phyloP scores from a whole-genome alignment of 1,140 invertebrate genomes.

The Stegodyphus mimosarum region DNA sequence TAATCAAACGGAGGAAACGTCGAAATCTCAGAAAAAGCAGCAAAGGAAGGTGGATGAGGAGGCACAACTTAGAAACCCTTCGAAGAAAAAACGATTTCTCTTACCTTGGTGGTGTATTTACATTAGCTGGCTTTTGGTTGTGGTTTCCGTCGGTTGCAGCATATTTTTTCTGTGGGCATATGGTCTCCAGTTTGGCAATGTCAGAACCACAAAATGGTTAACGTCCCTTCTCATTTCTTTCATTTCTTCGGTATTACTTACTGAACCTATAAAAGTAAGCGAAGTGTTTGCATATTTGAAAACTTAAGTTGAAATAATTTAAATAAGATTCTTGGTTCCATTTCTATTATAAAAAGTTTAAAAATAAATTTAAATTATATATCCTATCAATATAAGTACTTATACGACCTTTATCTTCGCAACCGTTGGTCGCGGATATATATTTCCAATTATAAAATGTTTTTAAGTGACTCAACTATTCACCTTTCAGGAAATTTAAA shows the following conservation, averaged over 20 bases:
- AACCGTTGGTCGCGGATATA: too few species aligned
- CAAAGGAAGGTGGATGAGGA: conserved; percentile 4
- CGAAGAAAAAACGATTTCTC: conserved; percentile 40
- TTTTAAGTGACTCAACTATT: too few species aligned
- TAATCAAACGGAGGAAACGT: neutral
- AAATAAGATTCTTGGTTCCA: too few species aligned
- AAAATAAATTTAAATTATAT: too few species aligned
- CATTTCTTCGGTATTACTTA: conserved; percentile 69
- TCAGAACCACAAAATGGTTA: conserved; percentile 69
- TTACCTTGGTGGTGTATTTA: conserved; percentile 69
- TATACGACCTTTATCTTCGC: too few species aligned
- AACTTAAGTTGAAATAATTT: too few species aligned
- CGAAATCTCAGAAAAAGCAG: neutral
- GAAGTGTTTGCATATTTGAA: neutral
- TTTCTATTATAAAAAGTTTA: too few species aligned
- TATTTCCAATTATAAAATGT: too few species aligned
- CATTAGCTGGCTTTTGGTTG: conserved; percentile 68
- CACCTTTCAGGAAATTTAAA: too few species aligned
- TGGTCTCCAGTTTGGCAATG: conserved; percentile 69
- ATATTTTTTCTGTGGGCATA: conserved; percentile 68
- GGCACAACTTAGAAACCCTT: neutral
- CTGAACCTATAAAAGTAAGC: conserved; percentile 69
- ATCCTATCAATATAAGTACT: too few species aligned
- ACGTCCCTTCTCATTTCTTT: conserved; percentile 69
- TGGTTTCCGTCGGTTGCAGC: conserved; percentile 64